Evolutionary conservation across 1,140 invertebrate species (phyloP), one percentile per base, ranked within the genome.

Genomic region (Brachionus angularis): DNA sequence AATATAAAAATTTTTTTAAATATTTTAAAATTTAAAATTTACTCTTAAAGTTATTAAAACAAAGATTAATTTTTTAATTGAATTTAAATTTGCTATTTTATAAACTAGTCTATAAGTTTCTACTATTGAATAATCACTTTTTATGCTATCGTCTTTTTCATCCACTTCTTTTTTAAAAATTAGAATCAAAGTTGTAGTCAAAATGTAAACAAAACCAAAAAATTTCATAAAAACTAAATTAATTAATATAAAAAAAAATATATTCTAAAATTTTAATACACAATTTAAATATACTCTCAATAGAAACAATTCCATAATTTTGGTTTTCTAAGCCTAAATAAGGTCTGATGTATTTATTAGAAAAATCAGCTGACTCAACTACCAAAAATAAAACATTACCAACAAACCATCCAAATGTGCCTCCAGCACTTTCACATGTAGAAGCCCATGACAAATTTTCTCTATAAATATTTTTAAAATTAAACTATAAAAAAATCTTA

Each of bases 331-430:
- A 47, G 8, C 46, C 46, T 31, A 71, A 44, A 7, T 39, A 5
- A 1, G 49, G 42, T 23, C 70, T 21, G 1, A 71, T 46, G 25
- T 71, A 71, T 21, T 3, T 55, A 61, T 74, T 42, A 25, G 33
- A 12, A 83, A 98, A 98, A 76, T 91, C 89, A 33, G 91, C 84
- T 5, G 95, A 98, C 82, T 99, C 95, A n/a, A 99, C 80, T 0
- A 94, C 92, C 76, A 98, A 87, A 79, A 99, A 98, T 12, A 97
- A 83, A 3, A 98, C 91, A 84, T 97, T 97, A 36, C 96, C 96
- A 1, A 98, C 81, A 78, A 98, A 98, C 81, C 91, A 96, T 1
- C 96, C 96, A 67, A 92, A 89, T 0, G 94, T 98, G 84, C 99
- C 96, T 18, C 96, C 96, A 10, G 98, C 93, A 75, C 90, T 91